Evolutionary conservation across 2,888 invertebrate species (phyloP).

Genomic region (Octodonta nipae): DNA sequence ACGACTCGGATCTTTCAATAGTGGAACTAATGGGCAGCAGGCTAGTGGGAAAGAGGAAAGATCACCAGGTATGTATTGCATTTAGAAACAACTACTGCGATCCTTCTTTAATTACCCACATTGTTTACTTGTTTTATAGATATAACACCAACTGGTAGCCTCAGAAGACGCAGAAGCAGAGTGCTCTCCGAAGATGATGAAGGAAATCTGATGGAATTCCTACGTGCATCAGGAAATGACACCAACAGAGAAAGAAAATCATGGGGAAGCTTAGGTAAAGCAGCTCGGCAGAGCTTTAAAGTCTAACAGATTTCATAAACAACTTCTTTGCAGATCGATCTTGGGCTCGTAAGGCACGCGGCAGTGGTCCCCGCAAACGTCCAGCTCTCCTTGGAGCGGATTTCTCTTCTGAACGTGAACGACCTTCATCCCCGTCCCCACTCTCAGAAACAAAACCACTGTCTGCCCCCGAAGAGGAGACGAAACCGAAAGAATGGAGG

Average conservation of each 20-base stretch:
- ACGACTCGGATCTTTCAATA: slow-evolving; percentile 53
- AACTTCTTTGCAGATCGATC: slow-evolving; percentile 57
- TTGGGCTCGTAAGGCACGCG: slow-evolving; percentile 69
- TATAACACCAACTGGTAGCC: slow-evolving; percentile 78
- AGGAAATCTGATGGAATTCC: slow-evolving; percentile 71
- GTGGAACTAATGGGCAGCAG: slow-evolving; percentile 23
- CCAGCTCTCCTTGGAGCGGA: slow-evolving; percentile 64
- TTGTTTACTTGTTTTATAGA: slow-evolving; percentile 42
- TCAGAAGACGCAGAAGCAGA: slow-evolving; percentile 60
- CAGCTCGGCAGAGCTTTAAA: slow-evolving; percentile 1
- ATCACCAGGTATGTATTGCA: slow-evolving; percentile 38
- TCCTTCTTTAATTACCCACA: not conserved
- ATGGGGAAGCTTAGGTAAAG: slow-evolving; percentile 71
- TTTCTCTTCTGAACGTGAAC: slow-evolving; percentile 57
- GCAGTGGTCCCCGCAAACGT: slow-evolving; percentile 58
- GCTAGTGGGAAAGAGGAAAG: slow-evolving; percentile 36
- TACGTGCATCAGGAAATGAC: slow-evolving; percentile 63
- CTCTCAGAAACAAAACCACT: slow-evolving; percentile 43
- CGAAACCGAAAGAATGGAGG: slow-evolving; percentile 59
- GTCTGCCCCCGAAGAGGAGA: slow-evolving; percentile 42
- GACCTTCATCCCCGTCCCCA: slow-evolving; percentile 56
- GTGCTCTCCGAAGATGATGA: slow-evolving; percentile 75
- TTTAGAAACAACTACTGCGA: no score
- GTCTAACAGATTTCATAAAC: not conserved
- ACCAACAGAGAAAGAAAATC: slow-evolving; percentile 63